Base-by-base conservation (phyloP, 2,888 invertebrate genomes). In the Rotaria macrura region DNA sequence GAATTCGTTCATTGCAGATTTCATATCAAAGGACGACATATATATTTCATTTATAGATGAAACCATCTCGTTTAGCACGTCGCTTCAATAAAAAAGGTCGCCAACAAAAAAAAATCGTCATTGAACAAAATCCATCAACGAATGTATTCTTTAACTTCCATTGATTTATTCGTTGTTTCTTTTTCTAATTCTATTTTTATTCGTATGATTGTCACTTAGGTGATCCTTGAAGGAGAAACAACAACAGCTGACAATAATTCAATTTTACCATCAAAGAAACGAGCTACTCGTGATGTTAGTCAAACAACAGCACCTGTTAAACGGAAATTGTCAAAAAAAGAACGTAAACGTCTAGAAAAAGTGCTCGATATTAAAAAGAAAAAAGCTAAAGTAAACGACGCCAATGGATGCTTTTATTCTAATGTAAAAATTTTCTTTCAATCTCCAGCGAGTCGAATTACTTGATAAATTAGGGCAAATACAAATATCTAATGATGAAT, bases 291-390 rank as follows among this genome's bases (percentile, higher is more conserved):
- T n/a, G 12, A 9, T 74, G 9, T 74, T 40, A 29, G 14, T 65
- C 74, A 74, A 40, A 25, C 34, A 38, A 38, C 20, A 74, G 14
- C 38, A 25, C 12, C n/a, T 10, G 14, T 2, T 9, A 74, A 74
- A 43, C 74, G 74, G 23, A 84, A 65, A 83, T 40, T 86, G 17
- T 79, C 79, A 4, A 86, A 86, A 84, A 86, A 86, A 86, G 84
- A 86, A 29, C 65, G 84, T 0, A 86, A 86, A 84, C 65, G 55
- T 49, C 52, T 86, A 5, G 86, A 86, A 74, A 86, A 86, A 83
- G 79, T 86, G 12, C 34, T 86, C 4, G 86, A 86, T 72, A 25
- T 84, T 17, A 86, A 86, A 84, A 83, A 72, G 40, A 86, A 86
- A 84, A 84, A 74, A 20, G 84, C 86, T 3, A 84, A 72, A 74